Base-by-base conservation (phyloP, 2,113 vertebrate genomes). In the Dolichallabes microphthalmus region DNA sequence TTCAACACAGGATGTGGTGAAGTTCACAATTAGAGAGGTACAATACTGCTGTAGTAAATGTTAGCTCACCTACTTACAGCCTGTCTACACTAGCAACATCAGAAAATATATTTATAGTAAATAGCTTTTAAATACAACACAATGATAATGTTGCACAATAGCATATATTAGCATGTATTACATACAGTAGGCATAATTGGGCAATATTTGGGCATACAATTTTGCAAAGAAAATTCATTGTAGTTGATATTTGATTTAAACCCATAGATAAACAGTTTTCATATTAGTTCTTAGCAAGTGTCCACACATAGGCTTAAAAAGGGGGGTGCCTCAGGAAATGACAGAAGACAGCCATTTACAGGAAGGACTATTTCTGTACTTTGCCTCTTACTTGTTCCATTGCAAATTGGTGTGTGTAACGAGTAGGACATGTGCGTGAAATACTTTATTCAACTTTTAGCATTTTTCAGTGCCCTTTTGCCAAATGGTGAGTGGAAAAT, bases 401-500 rank as follows among this genome's bases (percentile, higher is more conserved):
- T 75, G 69, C 19, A 64, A 80, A 52, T 45, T 82, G 11, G 15
- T 45, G 39, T 20, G 32, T 10, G 64, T 60, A 79, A 77, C 32
- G 32, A 52, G 17, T 8, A 58, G 82, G 66, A 80, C 17, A 87
- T 80, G 79, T 2, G 60, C 55, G 79, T 75, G 58, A 83, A 80
- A 66, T 27, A 80, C 55, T 69, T 87, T 76, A 27, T 30, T 83
- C 39, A 25, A 14, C 6, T 83, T 83, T 83, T 78, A 77, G 76
- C 66, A n/a, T 69, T 87, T 76, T 63, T 83, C 9, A 20, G 5
- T 32, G 53, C 11, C 6, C 69, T 82, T 45, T 55, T 80, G 1
- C 79, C 83, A 80, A 80, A 85, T 58, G 90, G 93, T 94, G 86
- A 90, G 93, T 88, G 11, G 4, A 76, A 63, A 32, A 35, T 39